Conservation (phyloP, 2,797 vertebrate species). For the Avahi laniger region DNA sequence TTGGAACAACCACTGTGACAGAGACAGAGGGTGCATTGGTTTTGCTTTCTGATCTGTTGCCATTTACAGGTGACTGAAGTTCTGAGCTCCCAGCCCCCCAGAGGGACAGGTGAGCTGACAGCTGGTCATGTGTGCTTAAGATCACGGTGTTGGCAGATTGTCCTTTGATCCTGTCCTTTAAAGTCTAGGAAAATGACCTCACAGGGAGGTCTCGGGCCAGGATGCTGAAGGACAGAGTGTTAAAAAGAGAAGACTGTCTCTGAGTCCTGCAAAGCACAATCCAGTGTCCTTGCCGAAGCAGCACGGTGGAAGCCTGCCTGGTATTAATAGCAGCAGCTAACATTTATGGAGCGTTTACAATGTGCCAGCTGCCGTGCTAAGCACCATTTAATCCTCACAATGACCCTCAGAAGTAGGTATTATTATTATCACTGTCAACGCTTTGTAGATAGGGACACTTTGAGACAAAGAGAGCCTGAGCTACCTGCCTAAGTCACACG, state of each 20-base stretch:
- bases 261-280: background rate
- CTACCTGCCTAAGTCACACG: background rate
- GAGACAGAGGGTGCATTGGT: background rate
- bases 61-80: slow-evolving; percentile 61
- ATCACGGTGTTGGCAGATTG: background rate
- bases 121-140: background rate
- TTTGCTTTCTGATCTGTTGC: slow-evolving; percentile 65
- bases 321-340: slow-evolving; percentile 70
- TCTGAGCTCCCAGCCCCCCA: background rate
- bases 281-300: slow-evolving; percentile 42
- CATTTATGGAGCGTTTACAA: slow-evolving; percentile 56
- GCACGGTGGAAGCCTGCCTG: slow-evolving; percentile 21
- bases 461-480: background rate
- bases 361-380: slow-evolving; percentile 62
- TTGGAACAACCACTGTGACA: slow-evolving; percentile 40
- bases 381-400: slow-evolving; percentile 66
- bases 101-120: background rate
- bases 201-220: slow-evolving; percentile 42
- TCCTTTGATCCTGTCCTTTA: slow-evolving; percentile 41
- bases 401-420: slow-evolving; percentile 63
- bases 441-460: slow-evolving; percentile 17
- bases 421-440: slow-evolving; percentile 20
- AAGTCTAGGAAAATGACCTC: background rate
- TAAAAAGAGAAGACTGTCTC: slow-evolving; percentile 7
- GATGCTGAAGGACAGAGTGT: slow-evolving; percentile 62